phyloP scores from a whole-genome alignment of 2,888 invertebrate species.

The Isoperla grammatica region DNA sequence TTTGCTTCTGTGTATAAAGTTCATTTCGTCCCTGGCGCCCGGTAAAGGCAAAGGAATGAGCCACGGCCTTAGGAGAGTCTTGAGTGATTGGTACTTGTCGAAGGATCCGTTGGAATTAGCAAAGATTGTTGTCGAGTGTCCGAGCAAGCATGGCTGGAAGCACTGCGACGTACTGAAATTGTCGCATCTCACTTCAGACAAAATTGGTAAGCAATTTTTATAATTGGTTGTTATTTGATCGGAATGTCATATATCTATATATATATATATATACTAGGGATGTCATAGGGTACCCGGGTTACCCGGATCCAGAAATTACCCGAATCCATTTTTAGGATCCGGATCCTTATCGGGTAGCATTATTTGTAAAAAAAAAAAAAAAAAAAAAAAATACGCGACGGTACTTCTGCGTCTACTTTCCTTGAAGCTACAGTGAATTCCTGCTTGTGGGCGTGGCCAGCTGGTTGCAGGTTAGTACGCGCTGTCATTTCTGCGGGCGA shows the following conservation, averaged over 20 bases:
- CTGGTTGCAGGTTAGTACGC: too few relatives aligned
- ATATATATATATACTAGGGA: too few relatives aligned
- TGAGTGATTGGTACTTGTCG: slow-evolving; percentile 59
- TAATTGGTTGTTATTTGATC: background rate
- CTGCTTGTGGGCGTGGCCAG: too few relatives aligned
- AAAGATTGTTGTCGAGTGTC: slow-evolving; percentile 56
- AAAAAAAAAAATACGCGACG: too few relatives aligned
- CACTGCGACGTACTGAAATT: slow-evolving; percentile 67
- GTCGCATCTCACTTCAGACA: slow-evolving; percentile 52
- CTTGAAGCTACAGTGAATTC: too few relatives aligned
- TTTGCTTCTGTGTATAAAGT: slow-evolving; percentile 58
- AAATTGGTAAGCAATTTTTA: slow-evolving; percentile 44
- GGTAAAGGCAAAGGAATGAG: slow-evolving; percentile 51
- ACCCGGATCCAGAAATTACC: too few relatives aligned
- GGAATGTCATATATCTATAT: background rate
- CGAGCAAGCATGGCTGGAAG: slow-evolving; percentile 60
- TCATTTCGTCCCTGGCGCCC: slow-evolving; percentile 47
- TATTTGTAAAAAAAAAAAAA: too few relatives aligned
- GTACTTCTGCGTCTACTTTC: too few relatives aligned
- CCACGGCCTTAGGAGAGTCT: slow-evolving; percentile 56
- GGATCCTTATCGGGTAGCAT: too few relatives aligned
- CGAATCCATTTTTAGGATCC: too few relatives aligned
- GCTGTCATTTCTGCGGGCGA: too few relatives aligned
- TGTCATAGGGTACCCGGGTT: too few relatives aligned
- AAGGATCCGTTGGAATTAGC: slow-evolving; percentile 58